Evolutionary conservation across 2,888 invertebrate species (phyloP), one percentile per base, ranked within the genome.

Genomic region (Girardia tigrina): DNA sequence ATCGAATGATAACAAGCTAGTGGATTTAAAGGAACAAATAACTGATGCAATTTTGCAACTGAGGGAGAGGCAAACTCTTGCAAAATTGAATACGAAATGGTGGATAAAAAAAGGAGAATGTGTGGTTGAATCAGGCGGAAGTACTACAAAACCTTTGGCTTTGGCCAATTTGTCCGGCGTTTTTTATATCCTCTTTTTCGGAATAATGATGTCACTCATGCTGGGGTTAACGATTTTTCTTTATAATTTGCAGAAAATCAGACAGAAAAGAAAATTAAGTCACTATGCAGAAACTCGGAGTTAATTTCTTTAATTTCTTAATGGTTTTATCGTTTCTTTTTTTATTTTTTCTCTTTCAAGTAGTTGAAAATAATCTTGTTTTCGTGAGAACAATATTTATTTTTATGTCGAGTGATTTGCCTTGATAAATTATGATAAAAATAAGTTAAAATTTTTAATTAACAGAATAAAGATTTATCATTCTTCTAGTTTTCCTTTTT

Each of bases 41-140:
- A 75, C 75, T 4, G 72, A 75, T 75, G 70, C 70, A n/a, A 75
- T 75, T 27, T 28, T 75, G 20, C 75, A 29, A 36, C n/a, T 75
- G 26, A 74, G 75, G 23, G 75, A 75, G 26, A 36, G 74, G 36
- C 75, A 75, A 29, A 29, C 27, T 2, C 72, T 75, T 23, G 70
- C 26, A 26, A 29, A 26, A 23, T 8, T 75, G 20, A 74, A 75
- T 20, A 28, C 75, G 6, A 26, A 75, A 75, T 75, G 75, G 75
- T 75, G 75, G 75, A 71, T 75, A 26, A 29, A 75, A 26, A 75
- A 75, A 20, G 70, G 75, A 14, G 70, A 75, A 75, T 75, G 75
- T 73, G 16, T 28, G 29, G 27, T 26, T 0, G 74, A 29, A 6
- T n/a, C 71, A 8, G 71, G 28, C 20, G 70, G 29, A 16, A 28